phyloP scores from a whole-genome alignment of 2,888 invertebrate species.

The Mesorhabditis sp. region DNA sequence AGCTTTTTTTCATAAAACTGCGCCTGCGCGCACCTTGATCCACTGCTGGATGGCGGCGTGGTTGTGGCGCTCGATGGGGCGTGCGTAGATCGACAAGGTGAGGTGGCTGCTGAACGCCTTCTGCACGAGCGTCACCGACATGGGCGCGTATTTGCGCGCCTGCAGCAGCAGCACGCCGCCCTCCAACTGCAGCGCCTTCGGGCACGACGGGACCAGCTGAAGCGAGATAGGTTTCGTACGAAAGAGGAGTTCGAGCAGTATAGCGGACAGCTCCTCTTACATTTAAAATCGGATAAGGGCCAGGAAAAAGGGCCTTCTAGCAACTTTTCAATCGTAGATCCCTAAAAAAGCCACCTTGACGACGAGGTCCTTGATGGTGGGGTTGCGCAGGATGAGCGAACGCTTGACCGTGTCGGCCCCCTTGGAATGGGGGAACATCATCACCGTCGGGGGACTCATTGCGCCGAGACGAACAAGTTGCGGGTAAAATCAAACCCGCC shows the following conservation, averaged over 20 bases:
- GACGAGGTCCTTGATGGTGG: constrained; percentile 5
- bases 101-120: not conserved
- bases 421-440: not conserved
- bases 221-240: not conserved
- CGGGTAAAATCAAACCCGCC: too few species aligned
- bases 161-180: not conserved
- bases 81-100: not conserved
- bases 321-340: too few species aligned
- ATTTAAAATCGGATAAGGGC: too few species aligned
- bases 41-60: not conserved
- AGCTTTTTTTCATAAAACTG: too few species aligned
- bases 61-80: constrained; percentile 6
- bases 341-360: not conserved
- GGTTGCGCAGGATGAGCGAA: not conserved
- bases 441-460: not conserved
- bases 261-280: too few species aligned
- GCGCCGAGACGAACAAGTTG: too few species aligned
- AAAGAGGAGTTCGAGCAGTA: too few species aligned
- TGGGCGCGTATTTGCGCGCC: constrained; percentile 2
- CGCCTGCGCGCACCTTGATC: not conserved
- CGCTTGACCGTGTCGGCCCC: not conserved
- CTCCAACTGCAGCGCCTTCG: not conserved
- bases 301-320: too few species aligned
- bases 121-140: not conserved
- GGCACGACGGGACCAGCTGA: not conserved